Conservation (phyloP, 1,140 invertebrate genomes). For the Cherax destructor region DNA sequence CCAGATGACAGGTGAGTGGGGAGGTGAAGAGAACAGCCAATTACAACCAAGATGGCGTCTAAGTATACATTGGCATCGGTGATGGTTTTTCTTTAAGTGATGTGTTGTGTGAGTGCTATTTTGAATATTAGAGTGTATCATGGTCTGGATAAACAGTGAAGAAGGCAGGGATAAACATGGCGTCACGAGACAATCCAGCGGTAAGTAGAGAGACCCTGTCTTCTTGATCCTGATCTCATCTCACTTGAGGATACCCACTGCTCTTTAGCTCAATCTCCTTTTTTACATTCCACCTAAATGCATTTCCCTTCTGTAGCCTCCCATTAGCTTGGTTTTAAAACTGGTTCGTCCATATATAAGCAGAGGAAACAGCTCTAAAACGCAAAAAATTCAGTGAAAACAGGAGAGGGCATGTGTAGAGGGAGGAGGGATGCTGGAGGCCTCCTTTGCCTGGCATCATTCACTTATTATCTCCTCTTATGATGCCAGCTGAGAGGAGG, state of each 20-base stretch:
- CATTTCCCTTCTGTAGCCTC: background rate
- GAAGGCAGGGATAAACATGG: conserved; percentile 38
- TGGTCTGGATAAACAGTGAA: conserved; percentile 50
- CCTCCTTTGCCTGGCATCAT: background rate
- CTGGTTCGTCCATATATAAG: too few relatives aligned
- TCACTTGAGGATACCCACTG: conserved; percentile 44
- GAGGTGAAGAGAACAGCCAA: conserved; percentile 71
- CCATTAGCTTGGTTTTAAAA: background rate
- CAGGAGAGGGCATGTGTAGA: background rate
- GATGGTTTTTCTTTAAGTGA: conserved; percentile 63
- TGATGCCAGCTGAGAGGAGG: background rate
- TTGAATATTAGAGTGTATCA: conserved; percentile 65
- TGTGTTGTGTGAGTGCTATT: conserved; percentile 66
- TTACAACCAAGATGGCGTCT: conserved; percentile 71
- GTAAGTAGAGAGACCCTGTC: conserved; percentile 45
- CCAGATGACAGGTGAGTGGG: conserved; percentile 65
- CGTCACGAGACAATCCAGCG: conserved; percentile 67
- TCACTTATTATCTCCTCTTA: conserved; percentile 1
- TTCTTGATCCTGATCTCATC: background rate
- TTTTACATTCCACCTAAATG: background rate
- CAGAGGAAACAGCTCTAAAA: background rate
- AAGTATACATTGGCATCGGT: conserved; percentile 66
- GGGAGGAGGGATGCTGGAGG: conserved; percentile 17
- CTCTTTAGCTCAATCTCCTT: conserved; percentile 44
- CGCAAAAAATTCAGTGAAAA: background rate